Percentiles rank a stretch among this genome's conserved stretches.
Conservation (phyloP, 37 sponge, comb jelly and placozoan genomes). For the Dysidea cf. avara region DNA sequence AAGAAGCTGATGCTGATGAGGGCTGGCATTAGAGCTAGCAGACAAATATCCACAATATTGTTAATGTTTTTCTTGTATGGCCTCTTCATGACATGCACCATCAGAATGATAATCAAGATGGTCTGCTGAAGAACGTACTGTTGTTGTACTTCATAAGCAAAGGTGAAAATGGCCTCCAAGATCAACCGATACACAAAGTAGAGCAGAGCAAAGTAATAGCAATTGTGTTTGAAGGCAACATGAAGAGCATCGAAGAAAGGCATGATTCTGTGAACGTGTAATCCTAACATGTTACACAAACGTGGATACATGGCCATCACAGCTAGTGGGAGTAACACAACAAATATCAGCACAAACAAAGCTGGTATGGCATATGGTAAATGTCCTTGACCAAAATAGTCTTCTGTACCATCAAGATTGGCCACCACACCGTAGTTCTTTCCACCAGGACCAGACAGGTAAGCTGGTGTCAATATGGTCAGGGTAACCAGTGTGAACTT, state of each 20-base stretch:
- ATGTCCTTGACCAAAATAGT: constrained; percentile 16
- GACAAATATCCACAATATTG: constrained; percentile 56
- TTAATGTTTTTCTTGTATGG: constrained; percentile 54
- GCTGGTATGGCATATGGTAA: constrained; percentile 28
- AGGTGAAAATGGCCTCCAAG: constrained; percentile 31
- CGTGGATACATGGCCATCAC: constrained; percentile 27
- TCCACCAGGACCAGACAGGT: background rate
- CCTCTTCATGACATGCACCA: constrained; percentile 23
- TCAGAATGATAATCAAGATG: constrained; percentile 2
- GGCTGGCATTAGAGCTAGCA: too few species aligned
- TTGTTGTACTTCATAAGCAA: background rate
- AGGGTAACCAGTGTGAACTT: constrained; percentile 60
- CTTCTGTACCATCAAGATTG: constrained; percentile 7
- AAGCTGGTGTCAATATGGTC: constrained; percentile 33
- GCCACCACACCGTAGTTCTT: background rate
- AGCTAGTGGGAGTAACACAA: constrained; percentile 35
- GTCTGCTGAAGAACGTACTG: constrained; percentile 35
- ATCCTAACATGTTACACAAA: background rate
- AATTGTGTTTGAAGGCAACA: constrained; percentile 55
- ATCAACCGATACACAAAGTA: constrained; percentile 54
- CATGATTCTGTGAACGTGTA: background rate
- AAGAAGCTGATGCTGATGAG: too few species aligned
- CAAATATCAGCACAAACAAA: constrained; percentile 4
- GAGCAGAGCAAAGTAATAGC: constrained; percentile 63
- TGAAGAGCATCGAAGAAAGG: constrained; percentile 56